phyloP scores from a whole-genome alignment of 2,113 vertebrate genomes.

The Macrotis lagotis region DNA sequence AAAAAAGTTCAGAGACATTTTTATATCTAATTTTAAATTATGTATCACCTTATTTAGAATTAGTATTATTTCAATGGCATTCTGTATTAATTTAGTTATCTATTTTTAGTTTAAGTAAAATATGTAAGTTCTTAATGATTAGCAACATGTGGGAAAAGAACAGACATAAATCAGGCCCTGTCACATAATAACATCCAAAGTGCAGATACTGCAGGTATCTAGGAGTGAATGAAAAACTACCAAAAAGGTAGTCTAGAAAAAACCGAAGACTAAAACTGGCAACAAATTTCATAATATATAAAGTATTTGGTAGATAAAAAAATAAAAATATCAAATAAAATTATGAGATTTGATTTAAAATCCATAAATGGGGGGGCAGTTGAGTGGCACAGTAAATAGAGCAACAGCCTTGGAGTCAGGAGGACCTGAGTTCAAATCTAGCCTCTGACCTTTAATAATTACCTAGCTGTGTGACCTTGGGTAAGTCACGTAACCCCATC shows the following conservation, averaged over 20 bases:
- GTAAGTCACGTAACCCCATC: too few relatives aligned
- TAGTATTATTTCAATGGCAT: too few relatives aligned
- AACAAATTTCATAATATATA: not conserved
- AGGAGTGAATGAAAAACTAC: not conserved
- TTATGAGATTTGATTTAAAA: conserved; percentile 18
- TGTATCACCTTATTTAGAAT: too few relatives aligned
- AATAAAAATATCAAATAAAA: conserved; percentile 4
- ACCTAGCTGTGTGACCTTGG: too few relatives aligned
- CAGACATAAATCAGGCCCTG: not conserved
- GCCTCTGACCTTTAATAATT: too few relatives aligned
- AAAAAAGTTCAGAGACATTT: too few relatives aligned
- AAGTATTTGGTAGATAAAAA: conserved; percentile 11
- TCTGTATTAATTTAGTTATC: not conserved
- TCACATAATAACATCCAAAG: not conserved
- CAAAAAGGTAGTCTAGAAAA: not conserved
- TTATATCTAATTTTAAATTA: too few relatives aligned
- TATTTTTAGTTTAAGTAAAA: not conserved
- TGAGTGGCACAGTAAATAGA: too few relatives aligned
- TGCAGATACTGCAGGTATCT: not conserved
- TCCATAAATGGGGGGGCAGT: too few relatives aligned
- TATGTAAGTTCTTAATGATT: not conserved
- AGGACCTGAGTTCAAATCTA: too few relatives aligned
- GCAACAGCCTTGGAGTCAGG: too few relatives aligned
- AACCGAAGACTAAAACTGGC: not conserved
- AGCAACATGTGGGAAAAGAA: not conserved